A percentile compares a stretch with the other conserved stretches of the same genome.
Conservation (phyloP, 2,113 vertebrate species). For the Cricetomys ansorgei region DNA sequence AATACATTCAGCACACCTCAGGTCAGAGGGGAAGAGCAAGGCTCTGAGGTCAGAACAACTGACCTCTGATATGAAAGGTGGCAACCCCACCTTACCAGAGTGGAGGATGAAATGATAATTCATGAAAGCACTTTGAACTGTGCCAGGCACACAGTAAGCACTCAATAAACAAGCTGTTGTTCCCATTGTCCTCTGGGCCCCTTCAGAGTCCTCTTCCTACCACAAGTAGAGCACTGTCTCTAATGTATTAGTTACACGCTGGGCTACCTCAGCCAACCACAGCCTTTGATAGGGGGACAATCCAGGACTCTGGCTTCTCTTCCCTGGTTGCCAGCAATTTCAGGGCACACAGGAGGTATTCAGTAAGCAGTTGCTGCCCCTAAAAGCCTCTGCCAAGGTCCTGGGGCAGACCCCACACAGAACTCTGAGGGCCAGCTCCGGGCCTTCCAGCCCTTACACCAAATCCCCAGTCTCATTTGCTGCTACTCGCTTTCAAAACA, state of each 20-base stretch:
- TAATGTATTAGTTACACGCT: not conserved
- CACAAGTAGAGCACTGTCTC: slow-evolving; percentile 54
- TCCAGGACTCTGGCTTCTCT: not conserved
- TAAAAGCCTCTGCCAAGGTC: not conserved
- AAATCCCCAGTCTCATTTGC: slow-evolving; percentile 3
- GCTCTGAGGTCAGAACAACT: not conserved
- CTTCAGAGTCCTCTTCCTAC: not conserved
- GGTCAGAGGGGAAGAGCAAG: not conserved
- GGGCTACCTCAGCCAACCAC: not conserved
- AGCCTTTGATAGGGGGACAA: not conserved
- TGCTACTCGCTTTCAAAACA: slow-evolving; percentile 73
- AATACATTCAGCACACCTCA: not conserved
- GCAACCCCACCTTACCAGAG: not conserved
- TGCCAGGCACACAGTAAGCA: slow-evolving; percentile 56
- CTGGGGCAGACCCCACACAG: not conserved
- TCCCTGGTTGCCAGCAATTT: not conserved
- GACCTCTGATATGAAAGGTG: not conserved
- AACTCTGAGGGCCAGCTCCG: not conserved
- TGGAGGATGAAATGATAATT: not conserved
- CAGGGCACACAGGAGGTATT: not conserved
- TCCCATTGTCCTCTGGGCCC: slow-evolving; percentile 45
- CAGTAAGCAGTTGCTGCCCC: not conserved
- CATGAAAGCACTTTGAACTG: slow-evolving; percentile 6
- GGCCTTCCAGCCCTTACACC: not conserved
- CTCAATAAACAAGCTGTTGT: slow-evolving; percentile 56